phyloP scores from a whole-genome alignment of 2,888 invertebrate species.

The Alcis repandata region DNA sequence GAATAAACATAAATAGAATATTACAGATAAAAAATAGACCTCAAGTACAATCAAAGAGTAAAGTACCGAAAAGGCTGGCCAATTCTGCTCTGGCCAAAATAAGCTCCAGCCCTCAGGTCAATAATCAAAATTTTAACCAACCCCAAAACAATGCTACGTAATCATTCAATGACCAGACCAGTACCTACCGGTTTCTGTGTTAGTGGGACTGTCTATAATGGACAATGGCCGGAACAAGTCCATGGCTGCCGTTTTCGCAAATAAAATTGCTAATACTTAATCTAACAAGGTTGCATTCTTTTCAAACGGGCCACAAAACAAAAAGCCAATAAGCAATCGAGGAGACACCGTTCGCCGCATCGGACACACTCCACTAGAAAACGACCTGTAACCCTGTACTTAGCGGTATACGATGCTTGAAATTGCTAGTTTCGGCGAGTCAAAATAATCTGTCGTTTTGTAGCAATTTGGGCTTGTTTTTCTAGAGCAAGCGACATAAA shows the following conservation, averaged over 20 bases:
- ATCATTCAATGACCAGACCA: too few relatives aligned
- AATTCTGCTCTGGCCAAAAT: too few relatives aligned
- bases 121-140: too few relatives aligned
- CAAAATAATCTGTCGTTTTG: not conserved
- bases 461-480: not conserved
- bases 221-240: conserved; percentile 29
- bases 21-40: too few relatives aligned
- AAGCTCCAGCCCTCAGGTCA: too few relatives aligned
- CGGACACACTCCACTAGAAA: conserved; percentile 39
- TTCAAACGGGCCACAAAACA: conserved; percentile 15
- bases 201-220: conserved; percentile 18
- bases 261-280: conserved; percentile 8
- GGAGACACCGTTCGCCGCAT: conserved; percentile 30
- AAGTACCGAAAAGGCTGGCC: too few relatives aligned
- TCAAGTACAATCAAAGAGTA: too few relatives aligned
- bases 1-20: too few relatives aligned
- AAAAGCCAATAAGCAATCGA: conserved; percentile 6
- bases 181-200: conserved; percentile 14
- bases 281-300: conserved; percentile 2
- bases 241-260: conserved; percentile 20
- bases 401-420: conserved; percentile 36
- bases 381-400: conserved; percentile 40
- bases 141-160: too few relatives aligned
- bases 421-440: conserved; percentile 14
- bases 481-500: not conserved